phyloP scores from a whole-genome alignment of 2,797 vertebrate genomes.

The Pterois miles region DNA sequence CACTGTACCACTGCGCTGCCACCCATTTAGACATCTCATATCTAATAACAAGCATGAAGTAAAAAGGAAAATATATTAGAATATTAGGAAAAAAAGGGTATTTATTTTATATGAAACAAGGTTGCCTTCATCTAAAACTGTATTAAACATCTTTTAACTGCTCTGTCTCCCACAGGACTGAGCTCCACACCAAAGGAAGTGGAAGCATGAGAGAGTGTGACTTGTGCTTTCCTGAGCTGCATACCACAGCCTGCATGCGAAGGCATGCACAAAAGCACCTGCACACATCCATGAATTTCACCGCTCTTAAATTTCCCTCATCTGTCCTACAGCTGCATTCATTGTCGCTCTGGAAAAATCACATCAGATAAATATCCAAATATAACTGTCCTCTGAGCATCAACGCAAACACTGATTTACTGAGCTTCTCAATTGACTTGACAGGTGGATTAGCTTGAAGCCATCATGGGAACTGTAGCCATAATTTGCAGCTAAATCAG shows the following conservation, averaged over 20 bases:
- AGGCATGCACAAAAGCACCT: conserved; percentile 51
- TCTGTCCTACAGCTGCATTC: conserved; percentile 29
- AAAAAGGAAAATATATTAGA: background rate
- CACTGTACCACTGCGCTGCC: no score
- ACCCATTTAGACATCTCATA: background rate
- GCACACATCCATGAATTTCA: conserved; percentile 10
- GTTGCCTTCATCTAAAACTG: conserved; percentile 1
- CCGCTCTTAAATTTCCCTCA: conserved; percentile 4
- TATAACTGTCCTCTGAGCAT: conserved; percentile 59
- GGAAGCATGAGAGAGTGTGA: background rate
- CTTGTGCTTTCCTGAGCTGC: conserved; percentile 37
- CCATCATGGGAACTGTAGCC: conserved; percentile 63
- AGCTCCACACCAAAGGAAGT: background rate
- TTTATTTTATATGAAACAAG: conserved; percentile 14
- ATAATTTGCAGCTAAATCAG: conserved; percentile 68
- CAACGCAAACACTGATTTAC: conserved; percentile 59
- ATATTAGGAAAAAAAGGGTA: background rate
- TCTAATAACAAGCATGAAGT: background rate
- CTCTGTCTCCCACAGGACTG: conserved; percentile 1
- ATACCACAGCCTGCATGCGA: conserved; percentile 54
- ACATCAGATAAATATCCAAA: conserved; percentile 56
- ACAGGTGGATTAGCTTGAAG: conserved; percentile 67
- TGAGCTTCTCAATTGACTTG: conserved; percentile 65
- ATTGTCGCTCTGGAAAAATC: conserved; percentile 43
- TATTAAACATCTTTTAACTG: conserved; percentile 4